These are phyloP conservation scores for Chymomyza amoena DNA, from an alignment of 2,888 invertebrate species.

Conservation along the genomic window DNA sequence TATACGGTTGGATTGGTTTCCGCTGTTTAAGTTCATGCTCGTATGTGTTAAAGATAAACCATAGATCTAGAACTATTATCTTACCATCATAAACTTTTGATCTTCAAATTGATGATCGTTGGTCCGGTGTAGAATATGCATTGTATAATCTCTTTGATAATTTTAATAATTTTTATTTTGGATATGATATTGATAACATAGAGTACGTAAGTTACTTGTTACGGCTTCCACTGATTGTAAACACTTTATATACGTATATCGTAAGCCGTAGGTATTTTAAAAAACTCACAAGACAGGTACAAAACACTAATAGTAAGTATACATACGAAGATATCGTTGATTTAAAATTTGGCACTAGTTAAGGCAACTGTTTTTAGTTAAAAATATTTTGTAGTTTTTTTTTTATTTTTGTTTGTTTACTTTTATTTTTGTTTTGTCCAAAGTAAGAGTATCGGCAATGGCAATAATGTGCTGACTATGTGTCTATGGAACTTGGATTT, in stretches of 20 bases:
- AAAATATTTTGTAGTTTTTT: slow-evolving; percentile 12
- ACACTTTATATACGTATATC: slow-evolving; percentile 17
- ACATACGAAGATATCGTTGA: slow-evolving; percentile 34
- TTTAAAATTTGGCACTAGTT: slow-evolving; percentile 56
- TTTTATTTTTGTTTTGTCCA: neutral
- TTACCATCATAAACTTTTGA: slow-evolving; percentile 79
- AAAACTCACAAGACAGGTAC: slow-evolving; percentile 55
- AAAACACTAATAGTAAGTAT: slow-evolving; percentile 36
- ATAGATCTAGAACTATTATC: slow-evolving; percentile 26
- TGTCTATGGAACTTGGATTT: neutral
- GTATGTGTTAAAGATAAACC: no score
- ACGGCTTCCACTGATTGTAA: slow-evolving; percentile 26
- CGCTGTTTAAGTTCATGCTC: no score
- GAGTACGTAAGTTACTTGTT: neutral
- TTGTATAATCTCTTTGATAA: slow-evolving; percentile 46
- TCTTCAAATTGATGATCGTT: slow-evolving; percentile 79
- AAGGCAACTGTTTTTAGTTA: slow-evolving; percentile 52
- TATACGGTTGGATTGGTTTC: neutral
- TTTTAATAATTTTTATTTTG: slow-evolving; percentile 16
- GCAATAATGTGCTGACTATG: neutral
- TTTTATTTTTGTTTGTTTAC: neutral
- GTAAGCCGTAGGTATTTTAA: slow-evolving; percentile 12
- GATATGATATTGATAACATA: neutral
- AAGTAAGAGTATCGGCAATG: neutral
- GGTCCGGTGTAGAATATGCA: slow-evolving; percentile 78